Base-by-base conservation (phyloP, 2,797 vertebrate genomes). In the Myioborus miniatus region DNA sequence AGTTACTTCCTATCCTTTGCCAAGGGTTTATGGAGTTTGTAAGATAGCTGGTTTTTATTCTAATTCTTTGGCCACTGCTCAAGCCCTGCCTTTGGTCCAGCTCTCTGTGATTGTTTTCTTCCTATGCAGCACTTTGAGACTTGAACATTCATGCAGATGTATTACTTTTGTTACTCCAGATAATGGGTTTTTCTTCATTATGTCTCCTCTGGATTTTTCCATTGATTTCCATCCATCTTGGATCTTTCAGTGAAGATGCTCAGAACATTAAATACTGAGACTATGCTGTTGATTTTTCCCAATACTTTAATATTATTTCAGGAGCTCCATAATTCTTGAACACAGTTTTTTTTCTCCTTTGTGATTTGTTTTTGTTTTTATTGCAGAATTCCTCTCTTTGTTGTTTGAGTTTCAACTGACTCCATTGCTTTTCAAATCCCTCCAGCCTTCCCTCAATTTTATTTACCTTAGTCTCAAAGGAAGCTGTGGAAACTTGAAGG, bases 391-490 rank as follows among this genome's bases (percentile, higher is more conserved):
- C 63, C 20, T 87, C 34, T 80, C 87, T 96, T 95, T 96, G 91
- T 93, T 97, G 84, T 94, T 94, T 94, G 74, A 86, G 91, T 87
- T 96, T 93, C 91, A 93, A 37, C 92, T 92, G 87, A 95, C 76
- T 96, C 87, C 87, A 80, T 77, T 77, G 76, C 78, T 96, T 96
- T 94, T 95, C 90, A 95, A 85, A 91, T 94, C 89, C 87, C 90
- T 92, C 64, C 89, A 93, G 89, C 87, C 55, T 92, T 86, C 78
- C 93, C 87, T 94, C 95, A 88, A 83, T 94, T 95, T 95, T 94
- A 96, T 97, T 97, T 97, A 93, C 83, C 60, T 86, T 65, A 24
- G 60, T 96, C 97, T 97, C 96, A 84, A 92, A 97, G 94, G 96
- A 96, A 75, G 79, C 78, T 46, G 78, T 44, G 64, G 84, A 93